Base-by-base conservation (phyloP, 2,888 invertebrate genomes). In the Meiosimyza platycephala region DNA sequence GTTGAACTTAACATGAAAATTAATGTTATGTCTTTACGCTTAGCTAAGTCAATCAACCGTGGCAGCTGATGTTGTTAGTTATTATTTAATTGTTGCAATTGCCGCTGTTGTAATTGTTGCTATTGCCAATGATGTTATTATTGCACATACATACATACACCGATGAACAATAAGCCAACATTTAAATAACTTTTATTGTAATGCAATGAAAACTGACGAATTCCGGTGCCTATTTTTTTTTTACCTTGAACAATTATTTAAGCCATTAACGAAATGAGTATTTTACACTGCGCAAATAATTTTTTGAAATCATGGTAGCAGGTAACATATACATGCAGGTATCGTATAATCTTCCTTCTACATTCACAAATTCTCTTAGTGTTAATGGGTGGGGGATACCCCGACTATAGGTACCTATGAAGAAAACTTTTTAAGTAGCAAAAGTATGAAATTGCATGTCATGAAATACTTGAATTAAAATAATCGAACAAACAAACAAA, bases 401-500 rank as follows among this genome's bases (percentile, higher is more conserved):
- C 47, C 13, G 6, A 33, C 15, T 62, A 33, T 18, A 51, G 12
- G 13, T 50, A 22, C 12, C 3, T 50, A 11, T 64, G 16, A n/a
- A 15, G 18, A 13, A 55, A 54, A 40, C 40, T 55, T 66, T 54
- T 66, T 54, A 66, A 66, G 55, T 55, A 40, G 55, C 66, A 13
- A 15, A 33, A 33, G 13, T 55, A 6, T 16, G 48, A 72, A 9
- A 55, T 72, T 64, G 68, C 68, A 69, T 72, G 72, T 67, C 72
- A 72, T 66, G 63, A 28, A 59, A 63, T 63, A 71, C 67, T 76
- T 72, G 67, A 74, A 74, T 76, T 76, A 72, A 74, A 74, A 72
- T 74, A 76, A 79, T 80, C 77, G 78, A 81, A 78, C 77, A 76
- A 82, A 80, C 78, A 78, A 77, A 63, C 73, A 51, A 55, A 67